Evolutionary conservation across 1,140 invertebrate species (phyloP).

Genomic region (Thrips palmi): DNA sequence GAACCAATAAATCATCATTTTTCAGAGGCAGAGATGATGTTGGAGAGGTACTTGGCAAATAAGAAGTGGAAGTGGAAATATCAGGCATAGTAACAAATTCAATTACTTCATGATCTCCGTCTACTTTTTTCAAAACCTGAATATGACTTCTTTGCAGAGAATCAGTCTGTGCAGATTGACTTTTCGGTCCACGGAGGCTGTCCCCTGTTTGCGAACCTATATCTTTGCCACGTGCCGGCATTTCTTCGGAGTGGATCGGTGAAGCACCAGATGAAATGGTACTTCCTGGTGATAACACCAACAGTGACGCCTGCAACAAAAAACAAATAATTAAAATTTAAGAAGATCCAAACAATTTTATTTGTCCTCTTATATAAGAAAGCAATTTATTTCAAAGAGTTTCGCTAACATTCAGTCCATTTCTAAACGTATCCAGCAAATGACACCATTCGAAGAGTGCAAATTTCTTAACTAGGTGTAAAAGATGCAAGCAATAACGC

Average conservation of each 20-base stretch:
- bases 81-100: constrained; percentile 46
- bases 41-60: constrained; percentile 23
- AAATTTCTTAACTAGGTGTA: too few species aligned
- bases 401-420: too few species aligned
- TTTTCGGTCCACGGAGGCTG: constrained; percentile 10
- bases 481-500: too few species aligned
- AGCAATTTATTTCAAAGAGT: too few species aligned
- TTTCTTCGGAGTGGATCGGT: constrained; percentile 38
- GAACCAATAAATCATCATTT: constrained; percentile 40
- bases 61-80: constrained; percentile 27
- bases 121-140: constrained; percentile 42
- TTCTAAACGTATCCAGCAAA: too few species aligned
- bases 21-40: constrained; percentile 9
- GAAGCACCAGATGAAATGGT: constrained; percentile 32
- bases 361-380: too few species aligned
- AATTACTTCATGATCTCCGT: constrained; percentile 52
- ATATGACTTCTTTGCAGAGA: constrained; percentile 22
- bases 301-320: too few species aligned
- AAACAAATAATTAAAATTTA: too few species aligned
- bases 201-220: constrained; percentile 14
- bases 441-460: too few species aligned
- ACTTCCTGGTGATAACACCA: too few species aligned
- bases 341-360: too few species aligned
- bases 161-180: constrained; percentile 10
- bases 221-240: constrained; percentile 10